A percentile compares a stretch with the other conserved stretches of the same genome.
phyloP scores from a whole-genome alignment of 1,140 invertebrate species.

The Paraescarpia echinospica region DNA sequence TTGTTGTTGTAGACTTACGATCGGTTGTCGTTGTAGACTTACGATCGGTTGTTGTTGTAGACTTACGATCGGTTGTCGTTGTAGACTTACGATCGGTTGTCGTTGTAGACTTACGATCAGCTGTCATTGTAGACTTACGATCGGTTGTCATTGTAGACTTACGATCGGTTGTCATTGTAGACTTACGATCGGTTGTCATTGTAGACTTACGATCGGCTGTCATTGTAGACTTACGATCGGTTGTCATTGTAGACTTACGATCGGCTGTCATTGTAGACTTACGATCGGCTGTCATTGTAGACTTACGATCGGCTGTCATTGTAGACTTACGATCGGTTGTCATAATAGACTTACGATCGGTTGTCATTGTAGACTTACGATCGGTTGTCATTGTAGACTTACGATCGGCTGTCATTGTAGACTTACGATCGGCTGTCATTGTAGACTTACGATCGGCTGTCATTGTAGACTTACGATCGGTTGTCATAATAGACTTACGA shows the following conservation, averaged over 20 bases:
- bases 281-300: not conserved
- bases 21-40: too few relatives aligned
- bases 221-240: not conserved
- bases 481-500: too few relatives aligned
- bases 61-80: not conserved
- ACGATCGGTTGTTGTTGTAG: not conserved
- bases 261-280: not conserved
- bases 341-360: not conserved
- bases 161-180: not conserved
- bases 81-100: not conserved
- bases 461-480: too few relatives aligned
- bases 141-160: not conserved
- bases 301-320: not conserved
- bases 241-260: not conserved
- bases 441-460: not conserved
- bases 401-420: not conserved
- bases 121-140: too few relatives aligned
- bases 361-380: not conserved
- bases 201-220: too few relatives aligned
- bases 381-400: not conserved
- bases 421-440: not conserved
- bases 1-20: slow-evolving; percentile 3
- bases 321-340: too few relatives aligned
- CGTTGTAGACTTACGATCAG: too few relatives aligned
- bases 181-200: not conserved